Base-by-base conservation (phyloP, 2,113 vertebrate genomes). In the Erythrocebus patas region DNA sequence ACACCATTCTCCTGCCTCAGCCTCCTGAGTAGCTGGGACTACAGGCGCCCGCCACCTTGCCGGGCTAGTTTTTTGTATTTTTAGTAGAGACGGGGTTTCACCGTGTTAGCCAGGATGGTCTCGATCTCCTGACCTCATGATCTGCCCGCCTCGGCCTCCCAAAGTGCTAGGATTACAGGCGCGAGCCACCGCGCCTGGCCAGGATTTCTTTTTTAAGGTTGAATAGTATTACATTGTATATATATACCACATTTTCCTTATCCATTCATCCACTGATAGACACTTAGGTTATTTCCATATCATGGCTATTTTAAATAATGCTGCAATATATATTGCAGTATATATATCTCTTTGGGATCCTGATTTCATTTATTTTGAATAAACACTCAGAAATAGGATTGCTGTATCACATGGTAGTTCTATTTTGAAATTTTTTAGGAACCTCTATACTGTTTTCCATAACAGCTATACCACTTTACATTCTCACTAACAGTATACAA, bases 351-450 rank as follows among this genome's bases (percentile, higher is more conserved):
- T 64, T 88, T 18, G 27, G 78, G 10, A 50, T 83, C 35, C 9
- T 70, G 30, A 92, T 64, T 64, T 76, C 38, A 87, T 11, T 79
- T 70, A 35, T 64, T 92, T 52, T 78, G 32, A 13, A 85, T 72
- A 72, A 48, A 79, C n/a, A 85, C 16, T 16, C 50, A 40, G 48
- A 64, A 72, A 17, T 38, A 45, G 20, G 43, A 73, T 27, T 50
- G 43, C 35, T 45, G 43, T 22, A 40, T 81, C 13, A 81, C 52
- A 66, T 40, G 55, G 32, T 45, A 73, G 45, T 32, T 52, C 30
- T 45, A 45, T 57, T 85, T 89, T 61, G 70, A 80, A 80, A 30
- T 81, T 55, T 40, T 66, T 59, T 38, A 72, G 8, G 4, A 59
- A 75, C 18, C 27, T 38, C 17, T 50, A 30, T 61, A 30, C 17